Conservation (phyloP, 1,140 invertebrate genomes). For the Caenorhabditis inopinata region DNA sequence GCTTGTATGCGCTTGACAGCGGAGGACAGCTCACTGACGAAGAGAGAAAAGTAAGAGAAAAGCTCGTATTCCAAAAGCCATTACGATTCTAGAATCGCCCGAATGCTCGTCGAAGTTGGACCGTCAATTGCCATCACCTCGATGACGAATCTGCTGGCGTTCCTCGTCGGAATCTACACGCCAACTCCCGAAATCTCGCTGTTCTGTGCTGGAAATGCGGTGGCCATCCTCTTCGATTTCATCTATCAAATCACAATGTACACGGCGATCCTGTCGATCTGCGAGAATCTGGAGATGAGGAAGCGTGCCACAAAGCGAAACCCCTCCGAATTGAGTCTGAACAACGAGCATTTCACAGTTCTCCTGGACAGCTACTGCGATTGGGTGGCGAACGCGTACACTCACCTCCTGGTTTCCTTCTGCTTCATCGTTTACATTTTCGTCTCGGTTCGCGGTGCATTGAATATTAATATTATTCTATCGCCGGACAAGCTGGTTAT, state of each 20-base stretch:
- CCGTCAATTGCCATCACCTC: constrained; percentile 59
- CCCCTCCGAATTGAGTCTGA: constrained; percentile 5
- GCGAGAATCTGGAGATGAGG: constrained; percentile 45
- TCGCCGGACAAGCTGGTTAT: constrained; percentile 64
- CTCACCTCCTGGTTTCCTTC: constrained; percentile 56
- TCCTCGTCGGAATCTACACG: constrained; percentile 57
- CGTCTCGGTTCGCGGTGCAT: constrained; percentile 57
- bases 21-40: constrained; percentile 36
- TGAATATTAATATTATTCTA: constrained; percentile 56
- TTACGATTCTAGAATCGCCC: constrained; percentile 28
- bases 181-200: constrained; percentile 61
- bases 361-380: constrained; percentile 42
- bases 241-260: constrained; percentile 58
- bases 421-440: constrained; percentile 58
- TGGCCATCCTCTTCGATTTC: constrained; percentile 58
- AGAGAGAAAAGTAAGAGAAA: constrained; percentile 38
- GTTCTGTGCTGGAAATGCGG: constrained; percentile 56
- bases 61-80: not conserved
- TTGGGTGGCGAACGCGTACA: constrained; percentile 52
- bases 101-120: constrained; percentile 53
- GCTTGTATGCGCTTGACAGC: constrained; percentile 57
- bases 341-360: not conserved
- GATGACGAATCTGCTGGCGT: constrained; percentile 57
- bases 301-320: constrained; percentile 40
- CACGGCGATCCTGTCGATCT: constrained; percentile 48